Evolutionary conservation across 2,797 vertebrate species (phyloP), one percentile per base, ranked within the genome.

Genomic region (Telmatherina bonti): DNA sequence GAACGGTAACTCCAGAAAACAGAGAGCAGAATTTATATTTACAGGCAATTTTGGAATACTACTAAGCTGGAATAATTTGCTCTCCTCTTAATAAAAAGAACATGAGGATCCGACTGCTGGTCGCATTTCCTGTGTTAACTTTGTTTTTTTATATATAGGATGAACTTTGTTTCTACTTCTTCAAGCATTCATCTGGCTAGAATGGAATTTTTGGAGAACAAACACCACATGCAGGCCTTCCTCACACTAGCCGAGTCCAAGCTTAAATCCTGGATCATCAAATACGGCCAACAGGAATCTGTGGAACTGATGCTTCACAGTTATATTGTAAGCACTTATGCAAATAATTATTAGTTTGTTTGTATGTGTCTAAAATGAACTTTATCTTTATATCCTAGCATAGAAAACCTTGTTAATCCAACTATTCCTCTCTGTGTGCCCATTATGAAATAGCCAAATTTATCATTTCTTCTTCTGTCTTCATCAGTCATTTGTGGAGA

Each of bases 231-330:
- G 79, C 95, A 98, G 74, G 97, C 95, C 67, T 96, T 98, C 70
- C 92, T 98, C 88, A 94, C 94, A 47, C 91, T 97, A 30, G 95
- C 96, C 2, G 97, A 98, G 90, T 96, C 96, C 30, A 97, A 97
- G 81, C 95, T 98, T 70, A 98, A 97, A 84, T 96, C 96, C 0
- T 98, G 97, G 97, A 97, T 98, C 89, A 96, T 98, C 83, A 98
- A 98, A 92, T 98, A 98, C 0, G 96, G 97, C 82, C 94, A 94
- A 26, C 92, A 95, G 59, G 96, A 98, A 38, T 96, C 96, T 0
- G 96, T 98, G 79, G 96, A 97, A 85, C 85, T 96, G 35, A 96
- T 98, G 82, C 95, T 98, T 26, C 95, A 96, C 47, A 95, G 92
- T 89, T 98, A 98, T 64, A 82, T 95, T 22, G 97, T 98, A 92